Evolutionary conservation across 1,140 invertebrate species (phyloP).

Genomic region (Nilaparvata lugens): DNA sequence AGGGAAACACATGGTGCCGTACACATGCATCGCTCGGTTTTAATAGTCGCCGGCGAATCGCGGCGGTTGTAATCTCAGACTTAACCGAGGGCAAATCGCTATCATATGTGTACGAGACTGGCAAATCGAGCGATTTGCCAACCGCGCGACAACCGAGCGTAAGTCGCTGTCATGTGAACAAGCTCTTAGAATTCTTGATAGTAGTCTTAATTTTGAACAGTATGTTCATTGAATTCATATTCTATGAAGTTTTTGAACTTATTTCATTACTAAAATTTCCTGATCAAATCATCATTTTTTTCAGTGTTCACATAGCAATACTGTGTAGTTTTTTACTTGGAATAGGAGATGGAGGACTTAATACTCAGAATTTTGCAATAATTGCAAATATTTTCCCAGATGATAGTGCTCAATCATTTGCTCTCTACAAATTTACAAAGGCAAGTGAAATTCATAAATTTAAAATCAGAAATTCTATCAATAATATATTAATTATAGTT

Average conservation of each 20-base stretch:
- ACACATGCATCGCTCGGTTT: no score
- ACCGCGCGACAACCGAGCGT: no score
- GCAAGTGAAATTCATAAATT: no score
- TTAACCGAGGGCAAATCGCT: no score
- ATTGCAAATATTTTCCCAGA: constrained; percentile 63
- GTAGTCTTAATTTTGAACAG: not conserved
- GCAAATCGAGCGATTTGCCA: no score
- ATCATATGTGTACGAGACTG: no score
- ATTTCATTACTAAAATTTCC: not conserved
- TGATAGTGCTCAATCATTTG: constrained; percentile 26
- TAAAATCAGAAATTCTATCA: no score
- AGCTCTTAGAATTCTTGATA: not conserved
- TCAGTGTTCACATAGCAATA: constrained; percentile 61
- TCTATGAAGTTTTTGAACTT: not conserved
- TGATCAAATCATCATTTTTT: constrained; percentile 23
- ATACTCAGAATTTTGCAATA: constrained; percentile 92
- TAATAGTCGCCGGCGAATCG: no score
- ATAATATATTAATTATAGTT: no score
- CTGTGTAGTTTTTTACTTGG: constrained; percentile 85
- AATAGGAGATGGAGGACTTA: constrained; percentile 91
- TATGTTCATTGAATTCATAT: not conserved
- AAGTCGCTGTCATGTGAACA: no score
- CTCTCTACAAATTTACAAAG: constrained; percentile 30
- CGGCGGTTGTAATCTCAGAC: no score
- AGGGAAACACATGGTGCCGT: no score